Base-by-base conservation (phyloP, 2,113 vertebrate genomes). In the Plectropomus leopardus region DNA sequence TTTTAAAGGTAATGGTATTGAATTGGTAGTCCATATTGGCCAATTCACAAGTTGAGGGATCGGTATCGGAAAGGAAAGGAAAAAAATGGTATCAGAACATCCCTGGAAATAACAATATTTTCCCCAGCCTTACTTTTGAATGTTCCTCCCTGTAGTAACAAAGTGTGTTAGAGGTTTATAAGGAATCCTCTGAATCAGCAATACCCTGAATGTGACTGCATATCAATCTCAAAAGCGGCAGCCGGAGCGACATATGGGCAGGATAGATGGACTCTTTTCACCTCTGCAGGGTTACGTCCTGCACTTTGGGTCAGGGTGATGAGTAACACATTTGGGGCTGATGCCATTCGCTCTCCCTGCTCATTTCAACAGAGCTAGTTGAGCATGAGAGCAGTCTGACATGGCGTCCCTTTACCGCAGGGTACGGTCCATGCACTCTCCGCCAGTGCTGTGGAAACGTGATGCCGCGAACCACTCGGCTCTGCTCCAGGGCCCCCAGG, bases 391-490 rank as follows among this genome's bases (percentile, higher is more conserved):
- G 78, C 69, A 58, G 26, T 73, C 58, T 54, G 65, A 80, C 50
- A 60, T 64, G 32, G 48, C 17, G 6, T 77, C 42, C 28, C 71
- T 80, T 65, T 30, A 85, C 11, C 23, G 68, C 50, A 48, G 23
- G 32, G 40, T 64, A 66, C 13, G 2, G 53, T 45, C 28, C 73
- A 54, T 51, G 48, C 47, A 50, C 58, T 61, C 15, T 7, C 63
- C 26, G 65, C 66, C 58, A 67, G 59, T 40, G 73, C 53, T 2
- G n/a, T 50, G 82, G 74, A 85, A 89, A 88, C 19, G 17, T 80
- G 82, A 91, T 34, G 67, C 84, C 54, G 45, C n/a, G 17, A 53
- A 73, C 60, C 40, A 81, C 15, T 44, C 63, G 26, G 66, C 80
- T 84, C 42, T 19, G 75, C 71, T 80, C 19, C 7, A 40, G 55